A percentile compares a stretch with the other conserved stretches of the same genome.
These are phyloP conservation scores for Loxodonta africana DNA, from an alignment of 2,113 vertebrate species.

Conservation along the genomic window DNA sequence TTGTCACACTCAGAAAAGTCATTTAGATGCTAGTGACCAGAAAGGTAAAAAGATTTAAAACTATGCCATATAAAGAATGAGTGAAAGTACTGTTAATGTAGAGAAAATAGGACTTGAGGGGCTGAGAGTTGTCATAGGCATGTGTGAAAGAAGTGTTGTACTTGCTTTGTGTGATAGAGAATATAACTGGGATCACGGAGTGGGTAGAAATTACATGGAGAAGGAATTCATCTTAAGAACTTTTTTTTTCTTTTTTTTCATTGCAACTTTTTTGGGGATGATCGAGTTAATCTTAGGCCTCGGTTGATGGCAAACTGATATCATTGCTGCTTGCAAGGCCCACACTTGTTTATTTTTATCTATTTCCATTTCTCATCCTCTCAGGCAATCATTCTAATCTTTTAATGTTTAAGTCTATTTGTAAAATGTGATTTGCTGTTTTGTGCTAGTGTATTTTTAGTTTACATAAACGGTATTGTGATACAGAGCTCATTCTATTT, in stretches of 20 bases:
- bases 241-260: neutral
- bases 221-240: neutral
- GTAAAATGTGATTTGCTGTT: neutral
- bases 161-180: conserved; percentile 3
- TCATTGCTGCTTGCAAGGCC: neutral
- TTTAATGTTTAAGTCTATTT: conserved; percentile 16
- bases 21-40: neutral
- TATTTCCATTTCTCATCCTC: conserved; percentile 9
- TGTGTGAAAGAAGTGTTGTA: neutral
- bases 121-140: neutral
- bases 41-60: neutral
- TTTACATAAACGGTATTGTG: conserved; percentile 2
- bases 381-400: neutral
- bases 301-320: neutral
- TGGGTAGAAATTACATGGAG: neutral
- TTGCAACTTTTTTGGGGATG: neutral
- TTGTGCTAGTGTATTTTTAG: neutral
- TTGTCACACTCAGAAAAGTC: neutral
- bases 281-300: neutral
- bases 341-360: conserved; percentile 23
- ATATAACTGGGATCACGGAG: neutral
- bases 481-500: neutral
- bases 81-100: neutral
- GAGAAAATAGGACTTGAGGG: neutral
- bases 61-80: neutral